Evolutionary conservation across 2,888 invertebrate genomes (phyloP), one percentile per base, ranked within the genome.

Genomic region (Argynnis bischoffii): DNA sequence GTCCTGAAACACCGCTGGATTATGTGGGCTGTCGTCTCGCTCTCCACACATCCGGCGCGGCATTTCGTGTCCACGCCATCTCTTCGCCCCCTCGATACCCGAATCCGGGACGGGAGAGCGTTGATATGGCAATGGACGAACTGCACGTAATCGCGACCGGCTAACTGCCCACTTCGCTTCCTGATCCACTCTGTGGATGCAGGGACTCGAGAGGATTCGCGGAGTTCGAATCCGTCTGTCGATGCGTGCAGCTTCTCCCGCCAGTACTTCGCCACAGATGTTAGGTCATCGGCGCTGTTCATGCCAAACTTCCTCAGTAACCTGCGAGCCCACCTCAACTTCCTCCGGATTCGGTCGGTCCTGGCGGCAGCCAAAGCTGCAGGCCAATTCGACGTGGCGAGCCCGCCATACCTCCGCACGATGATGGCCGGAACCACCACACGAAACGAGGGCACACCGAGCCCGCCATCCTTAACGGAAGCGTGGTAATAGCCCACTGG

Each of bases 401-500:
- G 72, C 35, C 73, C 71, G 47, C 78, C 76, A 54, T 75, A 75
- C 47, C 78, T 72, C 11, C 64, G 56, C 54, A 67, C 13, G 51
- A 77, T 69, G 56, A 78, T 74, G 3, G 71, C 68, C 57, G 79
- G 69, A 65, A 76, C 54, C 70, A 77, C 55, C 72, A 73, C 4
- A 76, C 80, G 41, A 77, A 73, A 6, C 75, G 82, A 65, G 73
- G 80, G 78, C 31, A 77, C 64, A 64, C 64, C 77, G 54, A 79
- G 67, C 56, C 77, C 76, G 3, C 77, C 76, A 66, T 76, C 75
- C 59, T 53, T 69, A 0, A 74, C 51, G 1, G 74, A 16, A 0
- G 82, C 77, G 55, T 87, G 81, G 59, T 81, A 79, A 64, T 80
- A 85, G 0, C 72, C 80, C 1, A 55, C 68, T 1, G 82, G 79